Evolutionary conservation across 2,113 vertebrate species (phyloP).

Genomic region (Atlantisia rogersi): DNA sequence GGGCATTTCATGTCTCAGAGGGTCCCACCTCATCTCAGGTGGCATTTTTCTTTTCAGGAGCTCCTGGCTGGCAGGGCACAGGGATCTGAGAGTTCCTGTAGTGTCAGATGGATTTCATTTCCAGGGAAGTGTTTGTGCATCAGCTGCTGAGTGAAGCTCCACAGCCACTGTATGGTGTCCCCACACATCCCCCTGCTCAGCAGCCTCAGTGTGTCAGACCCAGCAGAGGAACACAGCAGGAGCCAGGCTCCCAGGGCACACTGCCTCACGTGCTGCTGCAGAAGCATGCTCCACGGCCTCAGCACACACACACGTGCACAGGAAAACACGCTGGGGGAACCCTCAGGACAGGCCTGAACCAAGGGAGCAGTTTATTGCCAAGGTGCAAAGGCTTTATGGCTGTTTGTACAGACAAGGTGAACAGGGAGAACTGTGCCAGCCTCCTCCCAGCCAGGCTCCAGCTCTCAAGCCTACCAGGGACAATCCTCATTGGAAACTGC

Average conservation of each 20-base stretch:
- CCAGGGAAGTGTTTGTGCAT: neutral
- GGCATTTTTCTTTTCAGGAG: neutral
- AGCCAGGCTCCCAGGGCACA: rapidly evolving
- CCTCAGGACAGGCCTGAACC: neutral
- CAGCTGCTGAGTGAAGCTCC: neutral
- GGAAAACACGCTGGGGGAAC: neutral
- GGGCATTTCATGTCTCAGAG: neutral
- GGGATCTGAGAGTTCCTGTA: neutral
- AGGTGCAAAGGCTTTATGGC: neutral
- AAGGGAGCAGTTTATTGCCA: neutral
- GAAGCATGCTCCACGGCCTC: neutral
- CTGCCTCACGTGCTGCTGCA: neutral
- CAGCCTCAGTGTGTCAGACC: neutral
- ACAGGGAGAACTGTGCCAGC: neutral
- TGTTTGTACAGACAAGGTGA: neutral
- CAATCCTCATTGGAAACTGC: neutral
- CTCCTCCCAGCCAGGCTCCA: neutral
- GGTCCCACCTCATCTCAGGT: neutral
- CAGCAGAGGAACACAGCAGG: too few relatives aligned
- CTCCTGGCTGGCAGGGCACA: rapidly evolving
- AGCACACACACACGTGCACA: rapidly evolving
- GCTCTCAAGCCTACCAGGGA: neutral
- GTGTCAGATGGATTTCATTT: neutral
- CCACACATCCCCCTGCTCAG: neutral
- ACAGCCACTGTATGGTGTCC: neutral